Percentiles rank a stretch among this genome's conserved stretches.
phyloP scores from a whole-genome alignment of 2,888 invertebrate genomes.

The Periphyllus acericola region DNA sequence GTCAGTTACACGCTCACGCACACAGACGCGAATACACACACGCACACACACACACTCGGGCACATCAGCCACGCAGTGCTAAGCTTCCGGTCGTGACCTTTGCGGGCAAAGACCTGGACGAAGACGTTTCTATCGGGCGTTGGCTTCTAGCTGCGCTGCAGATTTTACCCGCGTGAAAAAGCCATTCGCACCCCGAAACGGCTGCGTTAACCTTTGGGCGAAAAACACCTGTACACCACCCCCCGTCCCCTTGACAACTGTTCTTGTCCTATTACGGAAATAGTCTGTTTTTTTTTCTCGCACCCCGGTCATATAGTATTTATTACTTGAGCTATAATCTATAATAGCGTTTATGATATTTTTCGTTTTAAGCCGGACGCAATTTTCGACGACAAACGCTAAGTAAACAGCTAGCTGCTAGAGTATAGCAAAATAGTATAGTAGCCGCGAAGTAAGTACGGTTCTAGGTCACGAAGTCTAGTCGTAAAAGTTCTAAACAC shows the following conservation, averaged over 20 bases:
- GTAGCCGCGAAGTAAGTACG: too few species aligned
- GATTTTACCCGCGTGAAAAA: not conserved
- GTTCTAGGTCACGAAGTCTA: too few species aligned
- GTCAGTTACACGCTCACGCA: not conserved
- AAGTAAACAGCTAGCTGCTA: too few species aligned
- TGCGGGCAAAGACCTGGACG: not conserved
- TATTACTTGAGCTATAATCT: too few species aligned
- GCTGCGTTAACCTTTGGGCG: not conserved
- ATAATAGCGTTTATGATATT: too few species aligned
- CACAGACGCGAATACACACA: not conserved
- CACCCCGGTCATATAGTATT: too few species aligned
- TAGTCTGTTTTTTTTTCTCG: not conserved
- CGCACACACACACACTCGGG: not conserved
- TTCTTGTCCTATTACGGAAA: not conserved
- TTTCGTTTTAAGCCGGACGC: too few species aligned
- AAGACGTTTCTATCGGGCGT: not conserved
- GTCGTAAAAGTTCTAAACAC: too few species aligned
- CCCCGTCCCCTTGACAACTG: too few species aligned
- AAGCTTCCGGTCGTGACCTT: conserved; percentile 10
- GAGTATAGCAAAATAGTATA: too few species aligned
- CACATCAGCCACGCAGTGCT: too few species aligned
- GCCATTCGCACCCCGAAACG: not conserved
- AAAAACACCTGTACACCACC: not conserved
- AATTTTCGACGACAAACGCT: too few species aligned
- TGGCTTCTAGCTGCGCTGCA: not conserved